These are phyloP conservation scores for Tapera naevia DNA, from an alignment of 2,797 vertebrate species.

Conservation along the genomic window DNA sequence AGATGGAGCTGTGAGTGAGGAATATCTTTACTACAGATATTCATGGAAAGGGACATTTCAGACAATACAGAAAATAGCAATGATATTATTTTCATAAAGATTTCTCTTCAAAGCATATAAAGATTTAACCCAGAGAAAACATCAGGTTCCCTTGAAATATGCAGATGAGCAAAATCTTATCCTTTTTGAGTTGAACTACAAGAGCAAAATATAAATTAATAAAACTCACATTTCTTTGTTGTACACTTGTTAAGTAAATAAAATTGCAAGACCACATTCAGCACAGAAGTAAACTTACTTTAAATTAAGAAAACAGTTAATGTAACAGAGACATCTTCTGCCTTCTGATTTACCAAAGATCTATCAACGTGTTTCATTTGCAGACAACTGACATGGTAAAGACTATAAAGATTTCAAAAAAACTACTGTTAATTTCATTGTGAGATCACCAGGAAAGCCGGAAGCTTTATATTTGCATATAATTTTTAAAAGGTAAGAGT, in stretches of 20 bases:
- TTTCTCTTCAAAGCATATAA: neutral
- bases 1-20: neutral
- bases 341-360: neutral
- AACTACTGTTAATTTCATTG: neutral
- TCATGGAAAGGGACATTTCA: neutral
- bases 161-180: neutral
- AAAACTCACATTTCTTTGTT: neutral
- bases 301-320: fast-evolving
- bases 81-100: neutral
- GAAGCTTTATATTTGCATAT: neutral
- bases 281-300: neutral
- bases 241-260: neutral
- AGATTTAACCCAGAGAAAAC: neutral
- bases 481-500: neutral
- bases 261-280: neutral
- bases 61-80: neutral
- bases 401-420: neutral
- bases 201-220: neutral
- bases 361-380: neutral
- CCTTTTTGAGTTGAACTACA: neutral
- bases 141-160: neutral
- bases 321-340: neutral
- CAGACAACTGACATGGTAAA: neutral
- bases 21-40: neutral
- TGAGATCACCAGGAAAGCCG: neutral